Conservation (phyloP, 2,113 vertebrate species). For the Oxyruncus cristatus region DNA sequence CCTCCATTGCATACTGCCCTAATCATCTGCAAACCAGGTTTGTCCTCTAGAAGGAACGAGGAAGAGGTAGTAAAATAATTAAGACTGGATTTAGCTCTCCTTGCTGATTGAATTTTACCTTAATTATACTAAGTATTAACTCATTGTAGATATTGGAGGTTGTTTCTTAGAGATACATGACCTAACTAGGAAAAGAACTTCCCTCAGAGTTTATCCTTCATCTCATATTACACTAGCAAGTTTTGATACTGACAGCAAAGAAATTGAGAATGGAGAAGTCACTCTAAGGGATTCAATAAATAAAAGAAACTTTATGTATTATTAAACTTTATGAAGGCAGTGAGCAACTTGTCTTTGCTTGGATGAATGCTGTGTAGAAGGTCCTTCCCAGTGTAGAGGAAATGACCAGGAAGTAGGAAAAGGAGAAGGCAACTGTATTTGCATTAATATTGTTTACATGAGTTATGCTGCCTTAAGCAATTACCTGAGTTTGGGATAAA, state of each 20-base stretch:
- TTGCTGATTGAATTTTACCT: slow-evolving; percentile 14
- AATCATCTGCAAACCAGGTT: slow-evolving; percentile 10
- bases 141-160: neutral
- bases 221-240: neutral
- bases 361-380: neutral
- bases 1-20: neutral
- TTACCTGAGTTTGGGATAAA: neutral
- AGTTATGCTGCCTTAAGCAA: neutral
- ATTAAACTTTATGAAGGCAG: neutral
- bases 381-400: neutral
- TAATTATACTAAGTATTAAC: neutral
- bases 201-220: neutral
- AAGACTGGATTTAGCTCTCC: slow-evolving; percentile 26
- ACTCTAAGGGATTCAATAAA: neutral
- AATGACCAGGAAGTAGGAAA: neutral
- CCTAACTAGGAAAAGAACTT: neutral
- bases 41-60: neutral
- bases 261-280: neutral
- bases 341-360: neutral
- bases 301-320: neutral
- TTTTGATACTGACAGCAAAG: neutral
- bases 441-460: neutral
- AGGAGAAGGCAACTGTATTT: neutral
- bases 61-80: slow-evolving; percentile 27
- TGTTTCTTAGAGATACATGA: neutral